Evolutionary conservation across 2,888 invertebrate genomes (phyloP).

Genomic region (Apantesis nais): DNA sequence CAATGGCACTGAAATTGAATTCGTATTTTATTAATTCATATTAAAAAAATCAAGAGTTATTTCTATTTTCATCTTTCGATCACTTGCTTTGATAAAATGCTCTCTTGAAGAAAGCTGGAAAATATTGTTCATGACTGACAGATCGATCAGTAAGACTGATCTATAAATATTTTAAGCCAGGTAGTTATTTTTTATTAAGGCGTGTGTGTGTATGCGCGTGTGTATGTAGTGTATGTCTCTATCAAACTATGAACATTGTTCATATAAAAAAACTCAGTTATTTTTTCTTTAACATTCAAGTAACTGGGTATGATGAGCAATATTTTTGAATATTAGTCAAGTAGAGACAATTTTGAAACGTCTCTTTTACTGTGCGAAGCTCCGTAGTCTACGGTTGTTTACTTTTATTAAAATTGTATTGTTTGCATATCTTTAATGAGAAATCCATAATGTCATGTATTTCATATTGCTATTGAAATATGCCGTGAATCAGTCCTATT

Average conservation of each 20-base stretch:
- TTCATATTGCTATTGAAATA: neutral
- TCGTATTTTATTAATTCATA: conserved; percentile 8
- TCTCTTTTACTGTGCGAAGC: neutral
- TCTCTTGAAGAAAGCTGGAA: neutral
- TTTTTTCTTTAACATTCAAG: too few relatives aligned
- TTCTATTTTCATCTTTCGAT: neutral
- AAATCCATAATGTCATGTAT: neutral
- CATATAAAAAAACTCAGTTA: too few relatives aligned
- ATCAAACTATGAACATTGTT: too few relatives aligned
- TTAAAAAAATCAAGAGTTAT: neutral
- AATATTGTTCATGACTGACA: conserved; percentile 12
- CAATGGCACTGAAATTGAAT: conserved; percentile 8
- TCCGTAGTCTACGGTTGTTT: too few relatives aligned
- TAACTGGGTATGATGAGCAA: too few relatives aligned
- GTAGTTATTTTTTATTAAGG: conserved; percentile 21
- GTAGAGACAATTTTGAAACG: too few relatives aligned
- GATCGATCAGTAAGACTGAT: neutral
- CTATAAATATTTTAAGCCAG: conserved; percentile 23
- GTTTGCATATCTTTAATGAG: neutral
- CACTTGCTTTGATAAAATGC: neutral
- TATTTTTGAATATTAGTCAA: too few relatives aligned
- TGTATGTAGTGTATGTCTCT: too few relatives aligned
- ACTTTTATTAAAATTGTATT: too few relatives aligned
- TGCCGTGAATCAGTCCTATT: neutral
- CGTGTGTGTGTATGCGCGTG: too few relatives aligned